Base-by-base conservation (phyloP, 2,113 vertebrate genomes). In the Oreotrochilus melanogaster region DNA sequence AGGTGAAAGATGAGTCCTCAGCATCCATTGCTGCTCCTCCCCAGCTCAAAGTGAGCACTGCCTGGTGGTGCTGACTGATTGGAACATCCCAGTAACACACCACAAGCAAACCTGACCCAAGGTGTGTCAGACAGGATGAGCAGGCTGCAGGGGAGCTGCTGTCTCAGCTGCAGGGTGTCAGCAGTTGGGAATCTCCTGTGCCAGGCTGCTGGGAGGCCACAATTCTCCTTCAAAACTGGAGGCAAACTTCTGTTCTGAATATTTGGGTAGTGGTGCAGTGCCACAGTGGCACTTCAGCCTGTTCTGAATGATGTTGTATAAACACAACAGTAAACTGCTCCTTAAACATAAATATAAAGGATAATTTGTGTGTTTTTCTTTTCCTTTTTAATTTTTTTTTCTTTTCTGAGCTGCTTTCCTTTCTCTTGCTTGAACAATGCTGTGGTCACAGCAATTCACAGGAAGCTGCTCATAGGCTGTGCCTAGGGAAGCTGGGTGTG, bases 381-480 rank as follows among this genome's bases (percentile, higher is more conserved):
- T 14, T 37, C 9, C 12, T 10, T 2, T 4, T 6, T 37, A 37
- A 37, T 21, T 47, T 2, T 39, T 48, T 12, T 5, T 28, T 35
- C 43, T 22, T 60, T 24, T 19, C 6, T 5, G 18, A 78, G 31
- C 48, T 86, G 71, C 65, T 93, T 95, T 90, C 39, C 57, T 79
- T 90, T 89, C 61, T 80, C 19, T 27, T 51, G 39, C 64, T 74
- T 1, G 3, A 93, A 91, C 65, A 94, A 69, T 7, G 7, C 92
- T 65, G 19, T 10, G 30, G 57, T 53, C 73, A 10, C 58, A 62
- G 92, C 61, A 69, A 10, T 48, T 48, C 62, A 57, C 88, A 94
- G 96, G 93, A 96, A 93, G 71, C 88, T 95, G 88, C 86, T 91
- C 88, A 65, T 62, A 81, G 96, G 94, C 83, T 91, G 70, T 96